Evolutionary conservation across 1,140 invertebrate genomes (phyloP).

Genomic region (Drosophila ercepeae): DNA sequence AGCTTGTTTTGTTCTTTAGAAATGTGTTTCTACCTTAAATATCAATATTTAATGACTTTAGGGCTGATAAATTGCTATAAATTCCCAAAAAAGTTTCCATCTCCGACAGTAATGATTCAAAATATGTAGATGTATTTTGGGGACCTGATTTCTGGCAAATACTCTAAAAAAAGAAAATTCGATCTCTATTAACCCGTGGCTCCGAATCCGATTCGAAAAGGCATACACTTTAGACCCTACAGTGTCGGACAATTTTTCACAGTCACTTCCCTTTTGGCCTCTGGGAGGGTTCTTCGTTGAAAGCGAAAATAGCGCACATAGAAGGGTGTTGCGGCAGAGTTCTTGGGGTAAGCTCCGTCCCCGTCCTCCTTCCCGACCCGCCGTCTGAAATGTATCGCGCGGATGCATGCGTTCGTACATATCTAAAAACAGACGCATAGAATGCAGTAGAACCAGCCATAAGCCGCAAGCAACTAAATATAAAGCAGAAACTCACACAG

Average conservation of each 20-base stretch:
- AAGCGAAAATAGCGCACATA: constrained; percentile 71
- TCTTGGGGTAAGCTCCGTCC: constrained; percentile 29
- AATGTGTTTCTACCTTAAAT: no score
- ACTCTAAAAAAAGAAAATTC: background rate
- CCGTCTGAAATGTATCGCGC: constrained; percentile 66
- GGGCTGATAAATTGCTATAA: no score
- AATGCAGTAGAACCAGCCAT: constrained; percentile 74
- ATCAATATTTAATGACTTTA: no score
- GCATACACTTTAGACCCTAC: no score
- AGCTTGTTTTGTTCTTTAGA: no score
- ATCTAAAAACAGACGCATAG: constrained; percentile 66
- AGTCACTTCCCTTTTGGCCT: constrained; percentile 33
- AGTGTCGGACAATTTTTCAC: constrained; percentile 50
- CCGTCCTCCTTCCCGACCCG: no score
- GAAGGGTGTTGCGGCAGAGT: constrained; percentile 27
- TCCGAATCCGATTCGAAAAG: constrained; percentile 1
- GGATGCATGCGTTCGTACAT: constrained; percentile 58
- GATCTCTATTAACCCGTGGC: constrained; percentile 15
- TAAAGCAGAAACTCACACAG: constrained; percentile 35
- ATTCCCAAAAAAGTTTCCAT: no score
- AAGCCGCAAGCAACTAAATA: constrained; percentile 77
- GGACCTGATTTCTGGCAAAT: no score
- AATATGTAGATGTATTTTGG: no score
- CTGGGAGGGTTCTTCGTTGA: constrained; percentile 54
- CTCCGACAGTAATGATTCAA: no score